Base-by-base conservation (phyloP, 2,797 vertebrate species). In the Urocyon cinereoargenteus region DNA sequence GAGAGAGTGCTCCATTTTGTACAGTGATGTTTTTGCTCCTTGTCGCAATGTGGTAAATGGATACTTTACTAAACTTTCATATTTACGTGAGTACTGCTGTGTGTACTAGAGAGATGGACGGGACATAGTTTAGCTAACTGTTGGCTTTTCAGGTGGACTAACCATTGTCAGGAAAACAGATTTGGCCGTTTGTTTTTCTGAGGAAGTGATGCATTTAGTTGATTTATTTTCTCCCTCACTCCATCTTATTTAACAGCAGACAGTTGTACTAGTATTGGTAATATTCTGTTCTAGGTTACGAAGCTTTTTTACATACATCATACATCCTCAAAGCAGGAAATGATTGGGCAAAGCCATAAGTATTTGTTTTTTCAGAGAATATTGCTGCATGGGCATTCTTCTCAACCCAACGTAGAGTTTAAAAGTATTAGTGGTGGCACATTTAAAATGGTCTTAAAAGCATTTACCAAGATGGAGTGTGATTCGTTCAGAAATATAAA, bases 21-120 rank as follows among this genome's bases (percentile, higher is more conserved):
- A 99, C 99, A 99, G 99, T 4, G 99, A 99, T 87, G 98, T 99
- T 94, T 99, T 99, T 98, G 99, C 99, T 97, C 99, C 99, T 61
- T 99, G 99, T 98, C 99, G 99, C 98, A 99, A 99, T 88, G 99
- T 99, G 99, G 99, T 99, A 99, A 99, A 99, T 99, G 34, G 90
- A 36, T 53, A 55, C 12, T 97, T 98, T 81, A 75, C 91, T 96
- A 73, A 96, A 90, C 49, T 96, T 49, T 66, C n/a, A 49, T 51
- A 86, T 59, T 66, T 62, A 22, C 59, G 59, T 5, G 36, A 8
- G 2, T 68, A 70, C 72, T 21, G 83, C 5, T 90, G 6, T 73
- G 3, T 93, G 31, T 19, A 53, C 34, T 91, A 92, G 5, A 16
- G 94, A 90, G 13, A 92, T 49, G 36, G 82, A 62, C 0, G 11